Evolutionary conservation across 1,140 invertebrate genomes (phyloP).

Genomic region (Drosophila suzukii): DNA sequence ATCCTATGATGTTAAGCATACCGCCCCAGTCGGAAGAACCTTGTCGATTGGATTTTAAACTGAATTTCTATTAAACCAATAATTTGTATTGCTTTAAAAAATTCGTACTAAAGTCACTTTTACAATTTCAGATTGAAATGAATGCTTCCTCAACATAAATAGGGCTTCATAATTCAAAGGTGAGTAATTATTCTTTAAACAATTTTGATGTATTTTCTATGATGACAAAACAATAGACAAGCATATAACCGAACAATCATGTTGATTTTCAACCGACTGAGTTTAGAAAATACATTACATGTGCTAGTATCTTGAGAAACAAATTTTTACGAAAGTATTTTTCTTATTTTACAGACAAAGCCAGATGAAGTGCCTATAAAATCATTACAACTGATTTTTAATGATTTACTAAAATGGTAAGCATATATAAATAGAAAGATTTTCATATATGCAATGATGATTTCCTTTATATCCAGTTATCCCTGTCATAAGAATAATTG

Average conservation of each 20-base stretch:
- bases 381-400: rapidly evolving
- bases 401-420: background rate
- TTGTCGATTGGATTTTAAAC: slow-evolving; percentile 25
- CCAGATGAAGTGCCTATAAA: rapidly evolving
- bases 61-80: slow-evolving; percentile 6
- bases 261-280: slow-evolving; percentile 58
- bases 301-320: background rate
- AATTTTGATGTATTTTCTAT: slow-evolving; percentile 19
- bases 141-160: background rate
- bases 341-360: background rate
- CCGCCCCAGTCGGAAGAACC: slow-evolving; percentile 8
- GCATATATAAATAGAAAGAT: background rate
- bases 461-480: too few species aligned
- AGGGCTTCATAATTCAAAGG: background rate
- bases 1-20: background rate
- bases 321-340: background rate
- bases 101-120: background rate
- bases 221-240: slow-evolving; percentile 65
- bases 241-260: slow-evolving; percentile 72
- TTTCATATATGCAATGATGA: slow-evolving; percentile 42
- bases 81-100: background rate
- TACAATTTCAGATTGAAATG: background rate
- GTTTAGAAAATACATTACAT: background rate
- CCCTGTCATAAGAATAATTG: too few species aligned
- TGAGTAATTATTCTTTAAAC: background rate